Evolutionary conservation across 2,113 vertebrate species (phyloP).

Genomic region (Hassar affinis): DNA sequence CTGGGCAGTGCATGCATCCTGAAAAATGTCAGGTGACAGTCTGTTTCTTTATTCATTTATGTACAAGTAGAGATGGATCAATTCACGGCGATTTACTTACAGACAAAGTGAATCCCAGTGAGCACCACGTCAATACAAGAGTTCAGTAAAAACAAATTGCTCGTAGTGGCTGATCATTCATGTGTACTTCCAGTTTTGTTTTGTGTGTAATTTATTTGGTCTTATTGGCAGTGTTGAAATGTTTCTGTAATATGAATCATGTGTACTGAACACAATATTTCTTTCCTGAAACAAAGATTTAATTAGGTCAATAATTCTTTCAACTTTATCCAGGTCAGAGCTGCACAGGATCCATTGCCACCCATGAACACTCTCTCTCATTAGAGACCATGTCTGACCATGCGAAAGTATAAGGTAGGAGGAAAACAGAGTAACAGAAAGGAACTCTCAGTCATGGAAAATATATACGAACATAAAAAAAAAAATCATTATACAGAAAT

Average conservation of each 20-base stretch:
- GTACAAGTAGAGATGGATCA: constrained; percentile 5
- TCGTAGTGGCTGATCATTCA: neutral
- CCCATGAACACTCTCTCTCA: neutral
- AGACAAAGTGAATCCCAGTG: neutral
- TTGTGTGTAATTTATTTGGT: neutral
- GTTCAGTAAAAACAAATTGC: neutral
- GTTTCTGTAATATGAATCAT: neutral
- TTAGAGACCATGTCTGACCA: neutral
- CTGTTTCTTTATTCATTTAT: neutral
- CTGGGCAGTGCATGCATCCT: too few species aligned
- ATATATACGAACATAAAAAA: neutral
- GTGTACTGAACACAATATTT: neutral
- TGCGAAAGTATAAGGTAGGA: neutral
- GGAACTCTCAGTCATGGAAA: neutral
- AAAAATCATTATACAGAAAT: neutral
- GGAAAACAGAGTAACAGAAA: neutral
- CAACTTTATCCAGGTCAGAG: neutral
- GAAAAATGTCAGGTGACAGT: neutral
- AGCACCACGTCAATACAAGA: constrained; percentile 1
- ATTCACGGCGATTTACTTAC: neutral
- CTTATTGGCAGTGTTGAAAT: neutral
- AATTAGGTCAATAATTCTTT: neutral
- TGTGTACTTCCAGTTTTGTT: neutral
- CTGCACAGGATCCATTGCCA: neutral
- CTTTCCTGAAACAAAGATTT: neutral